A percentile compares a stretch with the other conserved stretches of the same genome.
These are phyloP conservation scores for Darevskia nairensis DNA, from an alignment of 2,797 vertebrate genomes.

Conservation along the genomic window DNA sequence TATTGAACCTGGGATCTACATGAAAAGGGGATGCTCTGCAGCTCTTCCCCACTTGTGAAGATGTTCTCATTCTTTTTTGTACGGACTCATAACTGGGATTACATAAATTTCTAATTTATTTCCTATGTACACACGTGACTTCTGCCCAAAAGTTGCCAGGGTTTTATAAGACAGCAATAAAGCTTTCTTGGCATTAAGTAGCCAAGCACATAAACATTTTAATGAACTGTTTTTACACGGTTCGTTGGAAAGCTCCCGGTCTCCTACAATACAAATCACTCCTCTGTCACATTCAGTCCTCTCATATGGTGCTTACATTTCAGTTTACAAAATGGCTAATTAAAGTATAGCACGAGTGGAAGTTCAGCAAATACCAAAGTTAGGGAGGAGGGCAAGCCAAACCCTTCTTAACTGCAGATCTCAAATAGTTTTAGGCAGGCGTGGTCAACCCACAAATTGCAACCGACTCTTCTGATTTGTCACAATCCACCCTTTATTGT, in stretches of 20 bases:
- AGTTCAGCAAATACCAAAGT: constrained; percentile 36
- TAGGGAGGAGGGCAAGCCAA: not conserved
- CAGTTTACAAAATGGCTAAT: constrained; percentile 60
- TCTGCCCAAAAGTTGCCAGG: constrained; percentile 69
- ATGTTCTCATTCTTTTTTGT: constrained; percentile 17
- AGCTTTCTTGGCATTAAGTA: constrained; percentile 82
- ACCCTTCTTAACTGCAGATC: not conserved
- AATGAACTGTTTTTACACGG: constrained; percentile 85
- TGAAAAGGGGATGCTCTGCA: too few species aligned
- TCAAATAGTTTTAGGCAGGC: not conserved
- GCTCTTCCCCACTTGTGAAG: not conserved
- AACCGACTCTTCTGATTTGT: not conserved
- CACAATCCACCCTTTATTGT: not conserved
- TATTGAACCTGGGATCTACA: too few species aligned
- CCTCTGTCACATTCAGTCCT: constrained; percentile 23
- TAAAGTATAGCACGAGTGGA: constrained; percentile 37
- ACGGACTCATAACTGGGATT: constrained; percentile 3
- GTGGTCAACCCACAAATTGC: not conserved
- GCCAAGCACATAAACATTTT: constrained; percentile 83
- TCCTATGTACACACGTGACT: constrained; percentile 60
- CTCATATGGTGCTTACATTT: constrained; percentile 54
- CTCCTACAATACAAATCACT: constrained; percentile 77
- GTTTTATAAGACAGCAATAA: constrained; percentile 78
- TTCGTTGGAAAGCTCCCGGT: constrained; percentile 77
- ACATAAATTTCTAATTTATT: constrained; percentile 65